Conservation (phyloP, 1,140 invertebrate genomes). For the Pogonomyrmex barbatus region DNA sequence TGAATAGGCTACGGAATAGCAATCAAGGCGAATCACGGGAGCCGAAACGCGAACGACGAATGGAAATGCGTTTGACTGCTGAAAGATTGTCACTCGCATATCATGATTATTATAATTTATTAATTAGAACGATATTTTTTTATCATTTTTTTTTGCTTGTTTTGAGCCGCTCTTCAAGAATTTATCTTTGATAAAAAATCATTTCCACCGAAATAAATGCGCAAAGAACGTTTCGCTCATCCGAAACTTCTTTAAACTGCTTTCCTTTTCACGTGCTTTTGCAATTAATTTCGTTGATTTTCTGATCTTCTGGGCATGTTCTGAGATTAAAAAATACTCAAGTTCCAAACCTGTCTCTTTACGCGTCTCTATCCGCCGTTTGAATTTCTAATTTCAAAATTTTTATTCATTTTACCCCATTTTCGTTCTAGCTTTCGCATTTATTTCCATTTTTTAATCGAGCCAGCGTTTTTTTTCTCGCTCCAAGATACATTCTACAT, state of each 20-base stretch:
- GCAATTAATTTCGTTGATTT: not conserved
- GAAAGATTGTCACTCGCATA: not conserved
- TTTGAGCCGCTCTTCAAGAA: not conserved
- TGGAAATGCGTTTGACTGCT: not conserved
- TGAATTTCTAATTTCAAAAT: not conserved
- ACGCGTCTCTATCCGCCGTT: not conserved
- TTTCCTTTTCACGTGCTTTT: not conserved
- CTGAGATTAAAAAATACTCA: not conserved
- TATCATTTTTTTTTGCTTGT: not conserved
- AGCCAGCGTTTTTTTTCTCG: not conserved
- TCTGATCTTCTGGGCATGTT: not conserved
- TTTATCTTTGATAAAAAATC: not conserved
- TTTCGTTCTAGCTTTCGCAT: not conserved
- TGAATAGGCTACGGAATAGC: not conserved
- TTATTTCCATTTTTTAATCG: constrained; percentile 27
- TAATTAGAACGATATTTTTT: not conserved
- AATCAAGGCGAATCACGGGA: not conserved
- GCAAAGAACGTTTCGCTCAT: not conserved
- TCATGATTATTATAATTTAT: not conserved
- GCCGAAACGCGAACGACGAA: not conserved
- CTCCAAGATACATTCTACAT: not conserved
- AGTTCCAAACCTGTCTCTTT: not conserved
- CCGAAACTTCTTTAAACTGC: not conserved
- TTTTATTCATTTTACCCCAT: not conserved
- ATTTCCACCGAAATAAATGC: not conserved